Evolutionary conservation across 2,888 invertebrate genomes (phyloP), one percentile per base, ranked within the genome.

Genomic region (Noctua comes): DNA sequence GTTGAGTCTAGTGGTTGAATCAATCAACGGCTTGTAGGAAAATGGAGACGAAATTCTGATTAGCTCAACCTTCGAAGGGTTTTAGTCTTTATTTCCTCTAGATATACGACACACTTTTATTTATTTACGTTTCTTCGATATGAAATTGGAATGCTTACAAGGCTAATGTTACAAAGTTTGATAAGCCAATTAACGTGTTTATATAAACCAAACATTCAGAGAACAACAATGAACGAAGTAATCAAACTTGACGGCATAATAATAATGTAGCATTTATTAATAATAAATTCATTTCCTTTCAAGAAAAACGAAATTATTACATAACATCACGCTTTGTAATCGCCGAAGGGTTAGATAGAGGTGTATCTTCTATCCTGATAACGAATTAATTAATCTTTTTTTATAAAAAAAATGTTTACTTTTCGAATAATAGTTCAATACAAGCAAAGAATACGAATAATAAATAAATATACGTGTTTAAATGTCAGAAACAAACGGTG

Each of bases 11-110:
- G 65, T 73, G 48, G 68, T 74, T 68, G 66, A 87, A 78, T 85
- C 79, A 82, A 85, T 85, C 82, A 85, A 78, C 59, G 70, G 57
- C 59, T 66, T 71, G 21, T 65, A 51, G 51, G 65, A 82, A 82
- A 80, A 78, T 46, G 43, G 40, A 71, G 76, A 77, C 68, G 36
- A 46, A 84, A 76, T 69, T 72, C 71, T 76, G 77, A 86, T 80
- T 76, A 83, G 62, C 27, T 66, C 64, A 84, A 59, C 77, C 73
- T 79, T 81, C 48, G 66, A 31, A 76, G 16, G 51, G 59, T 43
- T 73, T 74, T 66, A 40, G 57, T n/a, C 21, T 43, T 48, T 75
- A 68, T 81, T 79, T 73, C 69, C 40, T 65, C 40, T 57, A 57
- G 62, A 66, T 5, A 64, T 68, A 68, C 7, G 21, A 43, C 18